Base-by-base conservation (phyloP, 2,113 vertebrate species). In the Toxotes jaculatrix region DNA sequence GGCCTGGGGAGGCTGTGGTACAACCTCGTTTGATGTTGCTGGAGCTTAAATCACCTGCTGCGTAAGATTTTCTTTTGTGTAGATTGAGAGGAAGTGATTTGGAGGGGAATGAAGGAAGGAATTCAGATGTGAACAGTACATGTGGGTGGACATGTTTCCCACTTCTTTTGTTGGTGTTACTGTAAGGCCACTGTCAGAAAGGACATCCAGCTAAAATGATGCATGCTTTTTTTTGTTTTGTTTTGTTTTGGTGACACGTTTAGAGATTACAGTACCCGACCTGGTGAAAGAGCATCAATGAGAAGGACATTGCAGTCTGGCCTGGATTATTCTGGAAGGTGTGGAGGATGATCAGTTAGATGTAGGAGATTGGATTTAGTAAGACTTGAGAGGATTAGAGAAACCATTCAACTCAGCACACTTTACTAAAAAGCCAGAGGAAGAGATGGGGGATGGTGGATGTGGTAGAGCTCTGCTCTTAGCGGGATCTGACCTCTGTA, bases 381-480 rank as follows among this genome's bases (percentile, higher is more conserved):
- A 65, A 62, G 77, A 77, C 79, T 74, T 90, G 78, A 83, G 80
- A 84, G 87, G 91, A 90, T 93, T 88, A 86, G 12, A 65, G 45
- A 64, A 80, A 75, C 42, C 61, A 49, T 83, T 83, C 57, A 74
- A 79, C 61, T 82, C 75, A 68, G 73, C 75, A 87, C 38, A 84
- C 68, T 61, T 82, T 55, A 64, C 42, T 66, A 74, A 74, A 88
- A 75, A 60, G 61, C 67, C 61, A 60, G 61, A 61, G 31, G 66
- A 59, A 60, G 69, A 59, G 40, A 43, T 78, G 64, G 79, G 85
- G 72, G 78, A 43, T 70, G 74, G 67, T 65, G 63, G 43, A 63
- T 16, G 16, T 27, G 43, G 17, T 64, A 3, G 63, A 78, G 53
- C 42, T 49, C 43, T 9, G 43, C 62, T 49, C 31, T 45, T 6